These are phyloP conservation scores for Allolobophora icterica DNA, from an alignment of 2,888 invertebrate genomes.

Conservation along the genomic window DNA sequence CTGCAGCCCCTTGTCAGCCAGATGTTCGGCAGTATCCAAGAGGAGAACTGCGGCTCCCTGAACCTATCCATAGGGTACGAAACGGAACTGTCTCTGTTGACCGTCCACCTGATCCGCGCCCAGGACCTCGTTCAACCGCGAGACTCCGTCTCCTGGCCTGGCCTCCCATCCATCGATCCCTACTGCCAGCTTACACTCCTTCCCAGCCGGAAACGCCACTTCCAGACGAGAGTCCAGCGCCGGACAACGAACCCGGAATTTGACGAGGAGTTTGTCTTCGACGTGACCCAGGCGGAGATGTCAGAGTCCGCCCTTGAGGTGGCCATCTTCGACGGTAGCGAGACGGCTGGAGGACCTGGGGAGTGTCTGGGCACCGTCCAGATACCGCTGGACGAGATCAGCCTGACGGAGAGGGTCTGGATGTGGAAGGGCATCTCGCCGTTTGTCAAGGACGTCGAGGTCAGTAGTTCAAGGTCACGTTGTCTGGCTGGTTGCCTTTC, in stretches of 20 bases:
- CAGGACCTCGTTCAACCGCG: conserved; percentile 12
- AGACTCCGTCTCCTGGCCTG: not conserved
- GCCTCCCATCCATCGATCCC: conserved; percentile 20
- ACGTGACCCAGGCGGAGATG: conserved; percentile 59
- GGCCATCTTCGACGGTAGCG: conserved; percentile 71
- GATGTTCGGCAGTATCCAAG: conserved; percentile 35
- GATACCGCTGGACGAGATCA: conserved; percentile 70
- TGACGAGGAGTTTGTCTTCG: conserved; percentile 76
- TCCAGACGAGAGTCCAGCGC: conserved; percentile 69
- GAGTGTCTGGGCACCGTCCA: conserved; percentile 73
- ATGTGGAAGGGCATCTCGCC: conserved; percentile 45
- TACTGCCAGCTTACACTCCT: conserved; percentile 13
- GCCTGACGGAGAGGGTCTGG: conserved; percentile 53
- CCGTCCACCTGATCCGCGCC: conserved; percentile 24
- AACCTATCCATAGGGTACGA: not conserved
- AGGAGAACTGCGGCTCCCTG: conserved; percentile 24
- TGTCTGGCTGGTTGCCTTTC: not conserved
- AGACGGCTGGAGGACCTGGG: conserved; percentile 71
- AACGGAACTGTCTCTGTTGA: not conserved
- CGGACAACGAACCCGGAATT: conserved; percentile 75
- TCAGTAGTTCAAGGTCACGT: not conserved
- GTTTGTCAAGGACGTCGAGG: conserved; percentile 42
- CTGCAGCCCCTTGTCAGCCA: conserved; percentile 77
- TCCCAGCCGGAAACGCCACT: conserved; percentile 43
- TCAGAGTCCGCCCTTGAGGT: conserved; percentile 69